Conservation (phyloP, 2,888 invertebrate genomes). For the Eupithecia subfuscata region DNA sequence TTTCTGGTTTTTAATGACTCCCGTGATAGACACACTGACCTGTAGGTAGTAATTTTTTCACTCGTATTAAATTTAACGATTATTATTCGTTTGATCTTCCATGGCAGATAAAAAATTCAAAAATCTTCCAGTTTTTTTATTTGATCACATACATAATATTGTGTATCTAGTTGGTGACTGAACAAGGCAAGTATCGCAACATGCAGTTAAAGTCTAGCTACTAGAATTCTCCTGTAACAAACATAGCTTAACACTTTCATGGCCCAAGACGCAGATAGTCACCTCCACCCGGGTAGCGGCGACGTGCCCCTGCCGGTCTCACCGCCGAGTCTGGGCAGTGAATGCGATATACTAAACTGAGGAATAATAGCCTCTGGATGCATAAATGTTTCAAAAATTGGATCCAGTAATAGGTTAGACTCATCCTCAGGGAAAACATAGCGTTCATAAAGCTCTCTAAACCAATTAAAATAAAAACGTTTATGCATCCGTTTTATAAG, state of each 20-base stretch:
- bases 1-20: conserved; percentile 61
- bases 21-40: conserved; percentile 56
- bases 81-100: conserved; percentile 39
- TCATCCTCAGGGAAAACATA: not conserved
- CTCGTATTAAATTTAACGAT: conserved; percentile 43
- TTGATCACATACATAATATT: not conserved
- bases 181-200: not conserved
- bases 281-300: too few relatives aligned
- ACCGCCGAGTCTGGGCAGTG: too few relatives aligned
- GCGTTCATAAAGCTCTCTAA: not conserved
- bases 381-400: not conserved
- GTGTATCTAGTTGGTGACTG: not conserved
- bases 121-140: conserved; percentile 7
- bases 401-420: not conserved
- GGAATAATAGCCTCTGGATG: too few relatives aligned
- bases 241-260: not conserved
- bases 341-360: too few relatives aligned
- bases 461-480: conserved; percentile 21
- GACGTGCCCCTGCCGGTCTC: too few relatives aligned
- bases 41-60: conserved; percentile 48
- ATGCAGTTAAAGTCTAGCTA: not conserved
- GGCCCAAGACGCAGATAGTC: too few relatives aligned
- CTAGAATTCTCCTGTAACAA: not conserved
- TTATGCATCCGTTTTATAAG: conserved; percentile 29
- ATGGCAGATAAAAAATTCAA: conserved; percentile 15